Percentiles rank a stretch among this genome's conserved stretches.
These are phyloP conservation scores for Menura novaehollandiae DNA, from an alignment of 2,113 vertebrate species.

Conservation along the genomic window DNA sequence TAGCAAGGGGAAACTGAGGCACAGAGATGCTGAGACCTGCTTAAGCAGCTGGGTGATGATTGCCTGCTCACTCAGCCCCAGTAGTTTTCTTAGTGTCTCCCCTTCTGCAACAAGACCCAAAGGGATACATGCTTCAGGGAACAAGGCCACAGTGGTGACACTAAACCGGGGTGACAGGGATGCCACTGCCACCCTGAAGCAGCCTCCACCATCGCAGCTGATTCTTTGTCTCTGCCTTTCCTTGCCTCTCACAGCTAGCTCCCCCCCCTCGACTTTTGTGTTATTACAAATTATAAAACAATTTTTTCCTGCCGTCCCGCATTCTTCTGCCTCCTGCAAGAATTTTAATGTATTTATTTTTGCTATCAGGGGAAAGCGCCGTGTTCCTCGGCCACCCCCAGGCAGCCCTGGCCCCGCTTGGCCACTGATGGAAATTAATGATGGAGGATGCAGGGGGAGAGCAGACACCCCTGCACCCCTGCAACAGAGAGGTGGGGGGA, in stretches of 20 bases:
- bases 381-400: conserved; percentile 66
- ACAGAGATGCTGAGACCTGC: background rate
- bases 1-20: background rate
- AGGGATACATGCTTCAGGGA: background rate
- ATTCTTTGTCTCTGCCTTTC: conserved; percentile 32
- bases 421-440: conserved; percentile 42
- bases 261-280: conserved; percentile 52
- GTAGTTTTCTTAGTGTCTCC: background rate
- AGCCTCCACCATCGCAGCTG: background rate
- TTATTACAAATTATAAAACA: conserved; percentile 81
- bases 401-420: background rate
- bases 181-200: background rate
- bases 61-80: background rate
- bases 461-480: background rate
- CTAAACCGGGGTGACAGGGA: background rate
- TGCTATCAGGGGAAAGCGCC: conserved; percentile 74
- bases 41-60: background rate
- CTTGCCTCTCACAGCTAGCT: background rate
- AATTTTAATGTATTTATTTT: conserved; percentile 88
- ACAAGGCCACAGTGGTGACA: background rate
- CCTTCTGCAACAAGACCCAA: background rate
- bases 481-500: background rate
- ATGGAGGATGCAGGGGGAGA: background rate
- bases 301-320: conserved; percentile 72
- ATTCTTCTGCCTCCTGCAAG: conserved; percentile 80